Evolutionary conservation across 2,113 vertebrate species (phyloP).

Genomic region (Cephalopholis sonnerati): DNA sequence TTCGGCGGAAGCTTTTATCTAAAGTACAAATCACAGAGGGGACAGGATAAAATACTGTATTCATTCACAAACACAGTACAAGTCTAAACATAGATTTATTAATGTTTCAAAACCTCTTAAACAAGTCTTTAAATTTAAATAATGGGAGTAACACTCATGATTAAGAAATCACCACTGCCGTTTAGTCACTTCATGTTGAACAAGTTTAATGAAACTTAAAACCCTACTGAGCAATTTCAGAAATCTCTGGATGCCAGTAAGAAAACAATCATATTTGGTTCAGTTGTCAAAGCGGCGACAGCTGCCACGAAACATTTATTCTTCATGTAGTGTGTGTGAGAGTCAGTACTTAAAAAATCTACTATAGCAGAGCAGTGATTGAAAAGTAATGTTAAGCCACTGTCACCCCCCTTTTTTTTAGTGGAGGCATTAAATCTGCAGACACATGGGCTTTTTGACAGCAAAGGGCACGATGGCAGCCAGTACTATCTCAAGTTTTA

Average conservation of each 20-base stretch:
- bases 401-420: not conserved
- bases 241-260: slow-evolving; percentile 3
- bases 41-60: not conserved
- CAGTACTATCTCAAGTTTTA: not conserved
- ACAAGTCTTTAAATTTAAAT: not conserved
- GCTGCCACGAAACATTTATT: not conserved
- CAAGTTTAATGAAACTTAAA: slow-evolving; percentile 36
- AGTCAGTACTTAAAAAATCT: not conserved
- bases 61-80: not conserved
- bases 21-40: not conserved
- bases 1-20: slow-evolving; percentile 13
- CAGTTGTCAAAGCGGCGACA: not conserved
- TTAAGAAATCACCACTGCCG: not conserved
- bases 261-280: slow-evolving; percentile 3
- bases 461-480: not conserved
- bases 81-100: not conserved
- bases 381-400: not conserved
- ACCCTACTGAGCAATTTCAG: not conserved
- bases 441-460: not conserved
- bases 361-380: not conserved
- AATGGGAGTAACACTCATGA: not conserved
- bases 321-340: slow-evolving; percentile 7
- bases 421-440: not conserved
- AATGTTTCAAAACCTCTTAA: not conserved
- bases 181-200: not conserved